Conservation (phyloP, 1,140 invertebrate species). For the Cataglyphis hispanica region DNA sequence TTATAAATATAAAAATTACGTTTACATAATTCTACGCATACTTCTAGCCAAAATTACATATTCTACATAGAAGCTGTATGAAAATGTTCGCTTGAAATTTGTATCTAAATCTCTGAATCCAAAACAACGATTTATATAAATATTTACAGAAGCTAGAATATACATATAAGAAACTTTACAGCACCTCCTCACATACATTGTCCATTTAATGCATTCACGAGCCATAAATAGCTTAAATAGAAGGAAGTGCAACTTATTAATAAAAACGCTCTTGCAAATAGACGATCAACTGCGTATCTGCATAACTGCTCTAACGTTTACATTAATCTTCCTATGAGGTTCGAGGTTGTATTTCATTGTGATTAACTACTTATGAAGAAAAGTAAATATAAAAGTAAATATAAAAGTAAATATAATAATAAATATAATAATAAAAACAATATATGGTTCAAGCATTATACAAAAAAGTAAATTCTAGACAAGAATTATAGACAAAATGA, state of each 20-base stretch:
- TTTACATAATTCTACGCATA: neutral
- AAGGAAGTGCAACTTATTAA: conserved; percentile 35
- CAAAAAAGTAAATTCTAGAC: neutral
- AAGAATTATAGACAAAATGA: neutral
- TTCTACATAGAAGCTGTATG: neutral
- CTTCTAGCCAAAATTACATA: neutral
- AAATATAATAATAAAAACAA: neutral
- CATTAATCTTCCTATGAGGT: neutral
- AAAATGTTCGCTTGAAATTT: neutral
- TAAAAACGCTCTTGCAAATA: neutral
- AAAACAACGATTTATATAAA: neutral
- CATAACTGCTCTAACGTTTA: neutral
- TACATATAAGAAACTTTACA: neutral
- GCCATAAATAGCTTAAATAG: neutral
- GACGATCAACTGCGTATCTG: neutral
- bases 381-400: neutral
- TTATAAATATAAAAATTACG: neutral
- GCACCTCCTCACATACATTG: neutral
- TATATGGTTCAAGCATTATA: neutral
- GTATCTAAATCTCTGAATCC: neutral
- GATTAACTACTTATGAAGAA: neutral
- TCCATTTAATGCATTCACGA: neutral
- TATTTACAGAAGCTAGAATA: neutral
- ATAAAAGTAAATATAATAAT: too few relatives aligned
- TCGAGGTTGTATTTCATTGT: neutral